These are phyloP conservation scores for Plotosus lineatus DNA, from an alignment of 2,113 vertebrate species.

Conservation along the genomic window DNA sequence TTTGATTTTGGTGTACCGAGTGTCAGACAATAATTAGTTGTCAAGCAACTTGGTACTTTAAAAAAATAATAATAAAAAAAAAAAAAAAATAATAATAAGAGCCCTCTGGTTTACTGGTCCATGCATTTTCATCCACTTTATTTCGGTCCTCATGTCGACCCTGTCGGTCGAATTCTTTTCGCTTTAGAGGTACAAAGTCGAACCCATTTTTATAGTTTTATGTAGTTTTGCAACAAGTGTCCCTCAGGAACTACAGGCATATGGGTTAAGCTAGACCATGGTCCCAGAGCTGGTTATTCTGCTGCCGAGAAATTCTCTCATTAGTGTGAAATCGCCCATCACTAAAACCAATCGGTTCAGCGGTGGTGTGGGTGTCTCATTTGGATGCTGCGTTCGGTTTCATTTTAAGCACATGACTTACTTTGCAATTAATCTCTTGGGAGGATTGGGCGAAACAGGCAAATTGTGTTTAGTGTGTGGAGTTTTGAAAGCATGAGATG, in stretches of 20 bases:
- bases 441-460: conserved; percentile 1
- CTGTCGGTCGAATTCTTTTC: not conserved
- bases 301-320: not conserved
- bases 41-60: not conserved
- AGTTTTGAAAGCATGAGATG: conserved; percentile 28
- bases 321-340: conserved; percentile 11
- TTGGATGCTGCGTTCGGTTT: conserved; percentile 12
- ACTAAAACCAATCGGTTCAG: conserved; percentile 13
- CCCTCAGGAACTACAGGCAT: not conserved
- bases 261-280: not conserved
- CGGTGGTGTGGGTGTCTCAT: conserved; percentile 12
- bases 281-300: not conserved
- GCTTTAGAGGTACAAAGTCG: not conserved
- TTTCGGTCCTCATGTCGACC: not conserved
- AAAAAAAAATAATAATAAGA: not conserved
- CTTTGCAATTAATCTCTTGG: conserved; percentile 32
- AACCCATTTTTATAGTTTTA: not conserved
- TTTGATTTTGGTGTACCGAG: not conserved
- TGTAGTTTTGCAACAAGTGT: not conserved
- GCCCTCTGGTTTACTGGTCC: not conserved
- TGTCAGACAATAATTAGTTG: not conserved
- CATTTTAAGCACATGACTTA: conserved; percentile 16
- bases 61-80: too few species aligned
- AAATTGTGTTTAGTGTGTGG: conserved; percentile 18
- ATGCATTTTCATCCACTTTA: not conserved